phyloP scores from a whole-genome alignment of 2,888 invertebrate species.

The Drosophila sordidapex region DNA sequence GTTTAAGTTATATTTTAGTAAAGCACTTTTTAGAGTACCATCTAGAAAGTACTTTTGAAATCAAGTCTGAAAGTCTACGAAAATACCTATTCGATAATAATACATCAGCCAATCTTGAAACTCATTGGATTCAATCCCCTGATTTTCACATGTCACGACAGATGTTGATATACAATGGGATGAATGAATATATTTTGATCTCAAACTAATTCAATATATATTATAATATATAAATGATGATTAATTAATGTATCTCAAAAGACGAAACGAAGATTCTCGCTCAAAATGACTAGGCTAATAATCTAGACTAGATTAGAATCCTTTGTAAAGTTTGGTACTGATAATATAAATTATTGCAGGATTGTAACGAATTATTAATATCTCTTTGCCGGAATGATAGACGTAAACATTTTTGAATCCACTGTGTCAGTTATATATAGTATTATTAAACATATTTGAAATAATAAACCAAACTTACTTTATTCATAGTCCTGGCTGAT shows the following conservation, averaged over 20 bases:
- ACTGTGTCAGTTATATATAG: not conserved
- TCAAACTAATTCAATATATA: not conserved
- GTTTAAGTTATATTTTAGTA: not conserved
- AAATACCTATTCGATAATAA: not conserved
- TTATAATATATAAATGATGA: not conserved
- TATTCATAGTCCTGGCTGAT: slow-evolving; percentile 3
- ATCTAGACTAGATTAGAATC: not conserved
- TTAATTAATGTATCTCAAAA: not conserved
- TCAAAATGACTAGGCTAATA: not conserved
- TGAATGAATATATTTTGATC: not conserved
- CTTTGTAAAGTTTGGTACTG: not conserved
- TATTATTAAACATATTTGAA: not conserved
- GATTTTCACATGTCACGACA: not conserved
- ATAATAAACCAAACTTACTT: not conserved
- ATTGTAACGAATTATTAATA: not conserved
- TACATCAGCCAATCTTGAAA: not conserved
- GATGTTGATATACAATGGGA: not conserved
- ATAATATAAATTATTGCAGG: not conserved
- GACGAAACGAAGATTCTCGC: not conserved
- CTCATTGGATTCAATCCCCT: not conserved
- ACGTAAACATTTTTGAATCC: not conserved
- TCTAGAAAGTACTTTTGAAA: not conserved
- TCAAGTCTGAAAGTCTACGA: not conserved
- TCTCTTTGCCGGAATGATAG: not conserved
- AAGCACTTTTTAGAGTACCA: not conserved